These are phyloP conservation scores for Dendrolimus punctatus DNA, from an alignment of 1,140 invertebrate genomes.

Conservation along the genomic window DNA sequence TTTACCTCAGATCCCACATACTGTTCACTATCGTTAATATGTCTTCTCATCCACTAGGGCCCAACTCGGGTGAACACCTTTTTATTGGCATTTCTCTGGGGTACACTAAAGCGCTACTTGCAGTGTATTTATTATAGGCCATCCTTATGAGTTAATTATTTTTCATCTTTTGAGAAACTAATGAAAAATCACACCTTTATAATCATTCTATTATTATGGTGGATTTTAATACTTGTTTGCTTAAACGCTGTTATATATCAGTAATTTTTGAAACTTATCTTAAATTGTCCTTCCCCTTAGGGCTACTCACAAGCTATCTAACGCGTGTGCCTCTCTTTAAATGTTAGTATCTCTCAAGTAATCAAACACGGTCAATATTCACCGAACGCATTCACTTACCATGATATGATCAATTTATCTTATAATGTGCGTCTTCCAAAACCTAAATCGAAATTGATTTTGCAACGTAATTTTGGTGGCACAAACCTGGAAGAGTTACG, in stretches of 20 bases:
- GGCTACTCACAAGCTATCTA: too few relatives aligned
- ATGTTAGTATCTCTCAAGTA: slow-evolving; percentile 6
- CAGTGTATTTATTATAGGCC: slow-evolving; percentile 11
- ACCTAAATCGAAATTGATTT: too few relatives aligned
- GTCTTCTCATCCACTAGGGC: slow-evolving; percentile 4
- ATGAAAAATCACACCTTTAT: too few relatives aligned
- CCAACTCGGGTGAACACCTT: slow-evolving; percentile 5
- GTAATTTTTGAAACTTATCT: too few relatives aligned
- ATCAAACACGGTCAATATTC: slow-evolving; percentile 1
- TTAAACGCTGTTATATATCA: too few relatives aligned
- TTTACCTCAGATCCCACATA: too few relatives aligned
- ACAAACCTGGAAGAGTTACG: slow-evolving; percentile 1
- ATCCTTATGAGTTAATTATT: not conserved
- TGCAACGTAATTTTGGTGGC: too few relatives aligned
- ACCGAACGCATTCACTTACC: slow-evolving; percentile 11
- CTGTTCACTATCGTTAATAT: not conserved
- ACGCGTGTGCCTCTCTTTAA: not conserved
- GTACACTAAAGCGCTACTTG: slow-evolving; percentile 9
- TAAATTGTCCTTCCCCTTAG: too few relatives aligned
- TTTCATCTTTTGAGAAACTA: too few relatives aligned
- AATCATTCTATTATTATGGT: too few relatives aligned
- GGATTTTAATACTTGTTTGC: too few relatives aligned
- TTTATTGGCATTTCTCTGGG: slow-evolving; percentile 8
- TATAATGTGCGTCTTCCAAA: slow-evolving; percentile 3
- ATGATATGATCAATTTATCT: slow-evolving; percentile 9